Evolutionary conservation across 2,888 invertebrate species (phyloP), one percentile per base, ranked within the genome.

Genomic region (Leptopilina drosophilae): DNA sequence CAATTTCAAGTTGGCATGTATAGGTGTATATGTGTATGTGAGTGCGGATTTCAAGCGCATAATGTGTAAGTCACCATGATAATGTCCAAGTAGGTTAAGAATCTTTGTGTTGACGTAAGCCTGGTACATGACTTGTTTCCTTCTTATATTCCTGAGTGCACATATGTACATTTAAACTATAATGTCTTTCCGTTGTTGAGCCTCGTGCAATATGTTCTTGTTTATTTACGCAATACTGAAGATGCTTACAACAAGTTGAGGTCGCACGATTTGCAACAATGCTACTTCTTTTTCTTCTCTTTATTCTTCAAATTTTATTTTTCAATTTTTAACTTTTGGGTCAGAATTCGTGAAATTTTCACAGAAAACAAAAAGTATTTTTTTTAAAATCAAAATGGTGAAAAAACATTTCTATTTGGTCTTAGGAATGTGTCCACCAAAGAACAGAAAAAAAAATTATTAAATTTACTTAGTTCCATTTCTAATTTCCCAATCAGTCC

Each of bases 101-200:
- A 66, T 66, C 66, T 66, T 66, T 66, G 42, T 15, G 46, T 66
- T 66, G 66, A 66, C 66, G 67, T 67, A 67, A 67, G 67, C 67
- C 67, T 20, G 46, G 42, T 64, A 67, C 67, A 67, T 15, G 67
- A 49, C 67, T 49, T 67, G 67, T 67, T 67, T 67, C 67, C 67
- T 67, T 67, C 49, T 67, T 67, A 67, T 67, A 67, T 49, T 67
- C 49, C 49, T 67, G 12, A 67, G 67, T 67, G 67, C 49, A 49
- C 67, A 67, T 15, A 49, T 67, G 67, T 46, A 67, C 67, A 42
- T 67, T 67, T 15, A 46, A 67, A 67, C 49, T 67, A 62, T 62
- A 67, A 67, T 67, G 67, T 66, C 46, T 67, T 67, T 67, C 67
- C 49, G 46, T 67, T 67, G 67, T 20, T 67, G 67, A 49, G 49